phyloP scores from a whole-genome alignment of 2,113 vertebrate species.

The Neopipo cinnamomea region DNA sequence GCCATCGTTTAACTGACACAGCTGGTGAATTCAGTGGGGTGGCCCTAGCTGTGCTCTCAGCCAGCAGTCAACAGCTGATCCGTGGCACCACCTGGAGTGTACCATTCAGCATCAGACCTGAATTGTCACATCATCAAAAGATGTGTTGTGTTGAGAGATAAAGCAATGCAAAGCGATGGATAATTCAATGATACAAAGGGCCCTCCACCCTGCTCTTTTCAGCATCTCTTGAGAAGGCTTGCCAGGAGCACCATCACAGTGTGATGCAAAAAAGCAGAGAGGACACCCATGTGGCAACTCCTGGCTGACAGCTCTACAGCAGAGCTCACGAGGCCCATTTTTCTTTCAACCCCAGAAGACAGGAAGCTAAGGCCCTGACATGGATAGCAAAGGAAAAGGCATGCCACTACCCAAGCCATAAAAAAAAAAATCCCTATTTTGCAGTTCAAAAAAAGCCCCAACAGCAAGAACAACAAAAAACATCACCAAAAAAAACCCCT shows the following conservation, averaged over 20 bases:
- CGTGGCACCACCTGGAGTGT: background rate
- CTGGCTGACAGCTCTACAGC: background rate
- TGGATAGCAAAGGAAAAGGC: background rate
- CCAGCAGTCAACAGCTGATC: background rate
- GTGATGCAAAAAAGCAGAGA: background rate
- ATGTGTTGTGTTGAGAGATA: background rate
- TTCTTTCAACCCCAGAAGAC: background rate
- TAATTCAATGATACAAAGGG: fast-evolving
- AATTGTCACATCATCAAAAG: background rate
- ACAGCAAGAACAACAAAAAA: background rate
- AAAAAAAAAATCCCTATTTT: background rate
- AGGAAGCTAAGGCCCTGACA: background rate
- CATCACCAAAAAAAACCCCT: background rate
- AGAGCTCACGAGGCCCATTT: background rate
- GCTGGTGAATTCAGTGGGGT: background rate
- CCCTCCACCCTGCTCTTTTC: background rate
- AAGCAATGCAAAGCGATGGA: background rate
- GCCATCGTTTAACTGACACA: background rate
- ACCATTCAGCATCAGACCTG: background rate
- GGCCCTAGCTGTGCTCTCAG: background rate
- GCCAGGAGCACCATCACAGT: background rate
- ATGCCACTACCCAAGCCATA: background rate
- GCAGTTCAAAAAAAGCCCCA: background rate
- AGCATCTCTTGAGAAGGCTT: background rate
- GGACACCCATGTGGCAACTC: background rate